Base-by-base conservation (phyloP, 2,888 invertebrate genomes). In the Pecten maximus region DNA sequence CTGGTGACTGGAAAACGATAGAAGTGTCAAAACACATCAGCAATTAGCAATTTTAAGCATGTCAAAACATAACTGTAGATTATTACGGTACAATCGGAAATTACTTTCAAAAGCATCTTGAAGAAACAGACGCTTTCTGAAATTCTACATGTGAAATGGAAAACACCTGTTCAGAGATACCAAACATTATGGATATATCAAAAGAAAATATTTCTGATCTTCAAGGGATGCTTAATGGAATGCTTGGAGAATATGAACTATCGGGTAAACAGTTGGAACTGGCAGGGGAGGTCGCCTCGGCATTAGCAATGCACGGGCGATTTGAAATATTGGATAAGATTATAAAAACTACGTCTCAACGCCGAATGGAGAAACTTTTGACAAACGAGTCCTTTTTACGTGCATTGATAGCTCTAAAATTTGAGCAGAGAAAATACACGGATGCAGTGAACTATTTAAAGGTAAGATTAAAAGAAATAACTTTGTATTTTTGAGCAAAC, bases 381-480 rank as follows among this genome's bases (percentile, higher is more conserved):
- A 28, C 74, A 35, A 89, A 89, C 50, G 91, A 91, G 88, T 87
- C 40, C 19, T 91, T 88, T 60, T 60, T 89, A 39, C 86, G 91
- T 4, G 91, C 91, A 8, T 54, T 88, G 60, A 89, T 91, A 16
- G 91, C 91, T 15, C 88, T 90, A 8, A 88, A 91, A 40, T 90
- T 88, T 44, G 91, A 91, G 40, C 50, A 90, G 88, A 89, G 74
- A 74, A 40, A 40, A 19, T 91, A 87, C 54, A n/a, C 28, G 88
- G 74, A 87, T 16, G 91, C 90, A 19, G 35, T 88, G 40, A 28
- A 87, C 6, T 54, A 88, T 12, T 40, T 91, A n/a, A 39, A 88
- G 89, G 91, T 91, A 91, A 88, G 89, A 74, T 35, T 74, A 35
- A 54, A 54, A 44, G 44, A 8, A 44, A 44, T 44, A 44, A 44